Base-by-base conservation (phyloP, 2,888 invertebrate genomes). In the Cryptus armator region DNA sequence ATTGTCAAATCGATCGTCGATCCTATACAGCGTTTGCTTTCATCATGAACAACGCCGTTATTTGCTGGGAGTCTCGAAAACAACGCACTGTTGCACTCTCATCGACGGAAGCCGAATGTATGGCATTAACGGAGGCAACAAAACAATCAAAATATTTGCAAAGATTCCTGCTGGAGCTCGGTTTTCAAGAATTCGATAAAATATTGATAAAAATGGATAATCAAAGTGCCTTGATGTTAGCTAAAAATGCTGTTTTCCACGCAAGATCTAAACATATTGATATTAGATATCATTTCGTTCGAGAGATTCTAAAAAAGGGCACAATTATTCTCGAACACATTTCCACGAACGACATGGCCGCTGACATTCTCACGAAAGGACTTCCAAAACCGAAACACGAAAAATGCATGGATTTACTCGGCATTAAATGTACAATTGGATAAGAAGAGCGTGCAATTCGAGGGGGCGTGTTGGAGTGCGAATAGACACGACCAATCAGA, bases 331-430 rank as follows among this genome's bases (percentile, higher is more conserved):
- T 83, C 7, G 29, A 78, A 5, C 72, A 78, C 32, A n/a, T 78
- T 14, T 19, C 56, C 2, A 78, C 83, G 7, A 10, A 14, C 7
- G 64, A 66, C 6, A 78, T 83, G 78, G 51, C 67, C 19, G 78
- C 83, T 1, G 78, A 78, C 32, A 29, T 83, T 6, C 29, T 83
- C 0, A 83, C 83, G 0, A 78, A 83, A 44, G 56, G 67, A 12
- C 43, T 74, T 0, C 59, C 59, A 6, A 62, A 32, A 3, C 32
- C n/a, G 9, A 78, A 78, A n/a, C 70, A 78, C 14, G 1, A 32
- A 12, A 68, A 62, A 14, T 70, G 59, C 16, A 44, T 70, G 37
- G 29, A 68, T n/a, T 6, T 51, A 24, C 68, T 32, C 29, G 68
- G 68, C 32, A n/a, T 68, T 7, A 48, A 24, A 68, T 51, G n/a